A percentile compares a stretch with the other conserved stretches of the same genome.
phyloP scores from a whole-genome alignment of 1,140 invertebrate genomes.

The Philopotamus ludificatus region DNA sequence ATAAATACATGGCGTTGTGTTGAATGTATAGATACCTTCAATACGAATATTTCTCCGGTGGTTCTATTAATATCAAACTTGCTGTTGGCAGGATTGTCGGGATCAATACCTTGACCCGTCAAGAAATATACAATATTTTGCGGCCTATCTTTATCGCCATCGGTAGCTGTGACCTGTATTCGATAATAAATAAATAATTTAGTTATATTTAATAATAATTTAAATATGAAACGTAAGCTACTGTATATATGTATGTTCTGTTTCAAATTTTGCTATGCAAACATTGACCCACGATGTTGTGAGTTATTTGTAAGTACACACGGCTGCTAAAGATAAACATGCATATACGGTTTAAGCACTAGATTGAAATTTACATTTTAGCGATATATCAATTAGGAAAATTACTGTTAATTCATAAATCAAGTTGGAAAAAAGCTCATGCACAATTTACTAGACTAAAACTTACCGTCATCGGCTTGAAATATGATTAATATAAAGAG shows the following conservation, averaged over 20 bases:
- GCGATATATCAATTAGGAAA: no score
- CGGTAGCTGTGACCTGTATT: conserved; percentile 86
- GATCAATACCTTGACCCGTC: conserved; percentile 94
- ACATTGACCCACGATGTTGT: not conserved
- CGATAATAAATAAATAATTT: conserved; percentile 2
- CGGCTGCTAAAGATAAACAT: no score
- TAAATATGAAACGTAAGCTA: not conserved
- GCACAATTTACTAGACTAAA: no score
- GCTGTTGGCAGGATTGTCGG: conserved; percentile 90
- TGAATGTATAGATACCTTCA: conserved; percentile 67
- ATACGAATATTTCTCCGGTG: conserved; percentile 89
- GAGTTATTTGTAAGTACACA: not conserved
- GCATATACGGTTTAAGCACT: not conserved
- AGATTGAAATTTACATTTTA: no score
- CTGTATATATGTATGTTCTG: conserved; percentile 10
- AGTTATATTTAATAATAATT: not conserved
- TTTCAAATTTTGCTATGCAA: not conserved
- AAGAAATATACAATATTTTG: conserved; percentile 97
- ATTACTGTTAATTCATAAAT: no score
- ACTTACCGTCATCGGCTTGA: no score
- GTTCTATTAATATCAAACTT: conserved; percentile 96
- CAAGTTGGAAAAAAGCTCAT: no score
- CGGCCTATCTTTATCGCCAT: conserved; percentile 90
- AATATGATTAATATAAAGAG: no score
- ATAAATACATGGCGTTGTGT: not conserved